Base-by-base conservation (phyloP, 2,888 invertebrate genomes). In the Xanthostigma xanthostigma region DNA sequence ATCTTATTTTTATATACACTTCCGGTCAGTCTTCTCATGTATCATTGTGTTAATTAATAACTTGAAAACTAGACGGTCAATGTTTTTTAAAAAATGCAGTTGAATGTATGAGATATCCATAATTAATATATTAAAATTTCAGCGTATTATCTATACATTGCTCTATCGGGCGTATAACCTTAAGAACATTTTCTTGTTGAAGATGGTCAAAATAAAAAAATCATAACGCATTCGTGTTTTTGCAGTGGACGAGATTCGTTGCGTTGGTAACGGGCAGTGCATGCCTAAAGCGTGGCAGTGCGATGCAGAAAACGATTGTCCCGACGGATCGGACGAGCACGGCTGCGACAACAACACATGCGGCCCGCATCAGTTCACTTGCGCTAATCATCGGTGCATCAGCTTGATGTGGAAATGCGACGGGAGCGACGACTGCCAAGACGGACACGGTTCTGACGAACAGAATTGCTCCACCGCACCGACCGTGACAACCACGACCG, bases 251-350 rank as follows among this genome's bases (percentile, higher is more conserved):
- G 76, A 81, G 57, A 81, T 81, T 60, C 67, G 69, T 49, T 83
- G 82, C 59, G 64, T 63, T 42, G 54, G 61, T 2, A 72, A 71
- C 51, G 73, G 71, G 11, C 68, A 71, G 41, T 89, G 89, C 57
- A 81, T 89, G 50, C 84, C 85, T 41, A 71, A 72, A 57, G 76
- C 81, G 13, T 86, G 85, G 78, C 76, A 78, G 39, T 93, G 92
- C 66, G 90, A 91, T 65, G 82, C 81, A 9, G 82, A 84, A 56
- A 65, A 71, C n/a, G 92, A 93, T 64, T 92, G 92, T 58, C 64
- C 68, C 0, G 77, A 77, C 53, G 76, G 75, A 1, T 81, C 83
- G 34, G 91, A 92, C 61, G 92, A 90, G 64, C 60, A 58, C 1
- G 74, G 76, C 49, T 91, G 91, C 58, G 73, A 69, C n/a, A 69